Conservation (phyloP, 2,113 vertebrate genomes). For the Helogale parvula region DNA sequence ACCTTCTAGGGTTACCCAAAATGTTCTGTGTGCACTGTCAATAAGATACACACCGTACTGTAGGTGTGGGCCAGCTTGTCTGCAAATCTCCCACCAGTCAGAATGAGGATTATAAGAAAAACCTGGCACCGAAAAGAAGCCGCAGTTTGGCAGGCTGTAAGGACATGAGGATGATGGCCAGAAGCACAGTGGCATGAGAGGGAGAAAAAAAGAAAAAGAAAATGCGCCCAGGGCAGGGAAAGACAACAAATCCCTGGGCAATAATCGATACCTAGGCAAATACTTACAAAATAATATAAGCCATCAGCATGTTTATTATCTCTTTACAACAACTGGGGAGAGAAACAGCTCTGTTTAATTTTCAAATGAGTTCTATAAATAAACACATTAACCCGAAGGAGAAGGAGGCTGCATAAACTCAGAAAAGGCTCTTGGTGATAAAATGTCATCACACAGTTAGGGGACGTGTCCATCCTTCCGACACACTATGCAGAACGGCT, state of each 20-base stretch:
- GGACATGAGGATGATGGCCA: constrained; percentile 78
- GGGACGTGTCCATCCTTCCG: not conserved
- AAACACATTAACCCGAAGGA: not conserved
- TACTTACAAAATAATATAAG: constrained; percentile 62
- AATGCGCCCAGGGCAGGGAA: constrained; percentile 38
- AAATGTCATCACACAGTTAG: not conserved
- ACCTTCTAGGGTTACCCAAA: constrained; percentile 39
- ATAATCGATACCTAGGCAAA: constrained; percentile 46
- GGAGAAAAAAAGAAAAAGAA: constrained; percentile 42
- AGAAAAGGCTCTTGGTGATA: not conserved
- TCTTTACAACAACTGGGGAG: constrained; percentile 17
- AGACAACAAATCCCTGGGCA: constrained; percentile 52
- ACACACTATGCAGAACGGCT: not conserved
- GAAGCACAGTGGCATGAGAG: constrained; percentile 65
- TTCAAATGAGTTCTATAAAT: constrained; percentile 53
- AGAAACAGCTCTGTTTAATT: constrained; percentile 54
- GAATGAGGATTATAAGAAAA: constrained; percentile 74
- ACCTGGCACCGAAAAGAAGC: constrained; percentile 61
- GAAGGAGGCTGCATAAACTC: not conserved
- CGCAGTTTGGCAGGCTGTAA: constrained; percentile 79
- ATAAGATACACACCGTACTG: not conserved
- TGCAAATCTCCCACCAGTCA: constrained; percentile 74
- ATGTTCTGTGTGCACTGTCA: not conserved
- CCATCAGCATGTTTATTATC: constrained; percentile 52
- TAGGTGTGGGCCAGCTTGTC: not conserved